Evolutionary conservation across 2,113 vertebrate species (phyloP).

Genomic region (Poecile atricapillus): DNA sequence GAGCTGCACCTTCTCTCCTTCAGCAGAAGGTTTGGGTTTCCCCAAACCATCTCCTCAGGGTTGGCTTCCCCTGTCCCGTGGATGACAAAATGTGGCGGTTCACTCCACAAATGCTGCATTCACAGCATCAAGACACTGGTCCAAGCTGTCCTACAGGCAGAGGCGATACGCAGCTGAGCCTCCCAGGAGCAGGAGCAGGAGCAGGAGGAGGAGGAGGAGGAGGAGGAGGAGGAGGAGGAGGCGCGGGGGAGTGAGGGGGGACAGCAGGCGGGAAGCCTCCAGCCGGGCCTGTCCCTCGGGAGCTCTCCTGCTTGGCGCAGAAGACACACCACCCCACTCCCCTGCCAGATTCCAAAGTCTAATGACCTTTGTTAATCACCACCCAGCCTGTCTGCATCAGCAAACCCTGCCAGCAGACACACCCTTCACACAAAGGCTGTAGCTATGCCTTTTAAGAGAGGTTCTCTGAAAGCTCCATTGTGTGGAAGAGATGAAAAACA

Average conservation of each 20-base stretch:
- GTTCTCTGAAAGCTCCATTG: conserved; percentile 84
- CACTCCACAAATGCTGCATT: conserved; percentile 15
- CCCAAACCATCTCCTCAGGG: conserved; percentile 56
- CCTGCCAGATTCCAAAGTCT: conserved; percentile 98
- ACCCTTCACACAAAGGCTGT: conserved; percentile 90
- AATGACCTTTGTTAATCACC: conserved; percentile 99
- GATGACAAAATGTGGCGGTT: conserved; percentile 17
- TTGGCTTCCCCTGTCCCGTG: conserved; percentile 58
- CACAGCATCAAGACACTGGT: conserved; percentile 29
- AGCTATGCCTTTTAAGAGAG: conserved; percentile 88
- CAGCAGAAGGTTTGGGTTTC: not conserved
- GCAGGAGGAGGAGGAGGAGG: not conserved
- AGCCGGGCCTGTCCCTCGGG: conserved; percentile 78
- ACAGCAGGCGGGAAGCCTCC: conserved; percentile 24
- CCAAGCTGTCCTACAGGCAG: conserved; percentile 49
- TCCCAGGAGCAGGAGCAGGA: not conserved
- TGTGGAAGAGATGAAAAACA: conserved; percentile 57
- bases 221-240: not conserved
- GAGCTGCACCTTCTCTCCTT: conserved; percentile 51
- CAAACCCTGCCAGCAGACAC: conserved; percentile 89
- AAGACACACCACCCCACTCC: conserved; percentile 87
- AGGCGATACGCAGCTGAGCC: conserved; percentile 46
- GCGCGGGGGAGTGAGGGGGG: not conserved
- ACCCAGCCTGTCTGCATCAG: conserved; percentile 92
- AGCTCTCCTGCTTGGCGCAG: conserved; percentile 77